A percentile compares a stretch with the other conserved stretches of the same genome.
These are phyloP conservation scores for Xestia c-nigrum DNA, from an alignment of 2,888 invertebrate genomes.

Conservation along the genomic window DNA sequence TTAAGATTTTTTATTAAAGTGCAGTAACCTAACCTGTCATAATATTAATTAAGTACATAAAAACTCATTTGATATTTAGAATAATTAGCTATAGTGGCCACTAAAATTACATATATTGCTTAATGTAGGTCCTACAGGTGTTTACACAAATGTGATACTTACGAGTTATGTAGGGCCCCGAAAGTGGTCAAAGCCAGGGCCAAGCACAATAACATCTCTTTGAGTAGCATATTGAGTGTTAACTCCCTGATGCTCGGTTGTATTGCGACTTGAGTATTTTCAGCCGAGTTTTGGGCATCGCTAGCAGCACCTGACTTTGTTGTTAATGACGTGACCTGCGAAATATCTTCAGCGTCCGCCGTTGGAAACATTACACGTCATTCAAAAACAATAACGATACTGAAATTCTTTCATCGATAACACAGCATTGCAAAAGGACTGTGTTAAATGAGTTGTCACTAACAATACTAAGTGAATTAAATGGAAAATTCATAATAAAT, in stretches of 20 bases:
- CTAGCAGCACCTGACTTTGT: slow-evolving; percentile 80
- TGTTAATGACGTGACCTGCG: slow-evolving; percentile 86
- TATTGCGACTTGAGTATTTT: slow-evolving; percentile 79
- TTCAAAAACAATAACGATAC: slow-evolving; percentile 82
- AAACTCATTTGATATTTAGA: background rate
- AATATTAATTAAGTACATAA: background rate
- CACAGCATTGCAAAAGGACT: slow-evolving; percentile 76
- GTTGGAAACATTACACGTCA: slow-evolving; percentile 91
- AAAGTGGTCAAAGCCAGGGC: slow-evolving; percentile 92
- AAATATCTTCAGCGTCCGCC: slow-evolving; percentile 87
- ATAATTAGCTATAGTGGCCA: background rate
- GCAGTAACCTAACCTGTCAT: background rate
- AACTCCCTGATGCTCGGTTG: slow-evolving; percentile 82
- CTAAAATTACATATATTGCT: background rate
- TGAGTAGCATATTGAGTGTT: slow-evolving; percentile 90
- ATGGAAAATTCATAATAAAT: slow-evolving; percentile 74
- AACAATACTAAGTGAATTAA: slow-evolving; percentile 55
- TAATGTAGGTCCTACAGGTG: background rate
- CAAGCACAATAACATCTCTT: slow-evolving; percentile 92
- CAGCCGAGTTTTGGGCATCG: slow-evolving; percentile 83
- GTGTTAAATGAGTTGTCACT: slow-evolving; percentile 57
- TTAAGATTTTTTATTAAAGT: too few relatives aligned
- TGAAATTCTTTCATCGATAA: slow-evolving; percentile 73
- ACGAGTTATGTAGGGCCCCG: slow-evolving; percentile 94
- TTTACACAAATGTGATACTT: slow-evolving; percentile 78